phyloP scores from a whole-genome alignment of 2,797 vertebrate species.

The Chloroceryle inda region DNA sequence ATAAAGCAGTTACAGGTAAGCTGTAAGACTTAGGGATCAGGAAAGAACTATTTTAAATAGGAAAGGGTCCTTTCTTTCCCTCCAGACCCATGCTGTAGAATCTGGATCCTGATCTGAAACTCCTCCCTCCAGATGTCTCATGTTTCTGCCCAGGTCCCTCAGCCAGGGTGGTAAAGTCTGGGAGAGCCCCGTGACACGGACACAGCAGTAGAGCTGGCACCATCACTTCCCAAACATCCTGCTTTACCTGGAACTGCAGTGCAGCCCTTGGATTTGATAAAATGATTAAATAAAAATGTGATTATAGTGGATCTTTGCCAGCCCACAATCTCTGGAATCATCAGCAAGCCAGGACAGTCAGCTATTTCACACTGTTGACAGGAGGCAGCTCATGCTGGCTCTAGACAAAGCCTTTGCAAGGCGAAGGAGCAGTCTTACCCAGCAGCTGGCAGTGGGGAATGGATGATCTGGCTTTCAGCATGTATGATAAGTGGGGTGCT shows the following conservation, averaged over 20 bases:
- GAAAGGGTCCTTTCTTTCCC: background rate
- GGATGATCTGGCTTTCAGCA: background rate
- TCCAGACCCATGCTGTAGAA: background rate
- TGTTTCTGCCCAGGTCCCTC: background rate
- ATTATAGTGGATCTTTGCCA: background rate
- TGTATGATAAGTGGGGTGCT: background rate
- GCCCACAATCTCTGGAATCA: background rate
- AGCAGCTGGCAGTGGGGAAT: accelerated
- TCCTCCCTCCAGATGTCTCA: background rate
- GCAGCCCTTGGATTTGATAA: constrained; percentile 4
- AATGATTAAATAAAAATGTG: background rate
- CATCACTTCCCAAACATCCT: background rate
- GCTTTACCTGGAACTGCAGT: background rate
- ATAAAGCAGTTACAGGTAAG: background rate
- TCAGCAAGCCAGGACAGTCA: background rate
- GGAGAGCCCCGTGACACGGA: background rate
- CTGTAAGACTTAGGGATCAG: background rate
- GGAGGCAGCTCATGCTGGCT: background rate
- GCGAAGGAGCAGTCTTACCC: background rate
- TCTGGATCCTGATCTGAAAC: background rate
- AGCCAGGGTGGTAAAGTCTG: background rate
- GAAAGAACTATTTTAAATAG: background rate
- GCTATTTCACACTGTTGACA: accelerated
- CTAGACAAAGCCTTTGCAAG: background rate
- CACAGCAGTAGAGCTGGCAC: background rate